A percentile compares a stretch with the other conserved stretches of the same genome.
These are phyloP conservation scores for Phlogophora meticulosa DNA, from an alignment of 2,888 invertebrate genomes.

Conservation along the genomic window DNA sequence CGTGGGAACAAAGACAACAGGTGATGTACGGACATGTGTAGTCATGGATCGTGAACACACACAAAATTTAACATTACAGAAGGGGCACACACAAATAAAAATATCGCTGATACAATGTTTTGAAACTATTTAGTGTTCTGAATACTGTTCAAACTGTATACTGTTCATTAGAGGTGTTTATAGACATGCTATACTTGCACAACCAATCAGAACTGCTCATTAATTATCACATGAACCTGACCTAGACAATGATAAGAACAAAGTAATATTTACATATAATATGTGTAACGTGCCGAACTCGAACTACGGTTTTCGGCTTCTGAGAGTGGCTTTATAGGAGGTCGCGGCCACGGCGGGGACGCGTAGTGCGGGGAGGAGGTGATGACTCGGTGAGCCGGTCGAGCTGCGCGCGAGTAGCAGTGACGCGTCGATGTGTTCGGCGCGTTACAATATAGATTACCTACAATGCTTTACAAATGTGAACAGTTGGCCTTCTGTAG, in stretches of 20 bases:
- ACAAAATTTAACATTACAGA: slow-evolving; percentile 21
- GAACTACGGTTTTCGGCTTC: too few species aligned
- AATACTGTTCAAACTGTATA: too few species aligned
- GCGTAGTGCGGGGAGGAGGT: too few species aligned
- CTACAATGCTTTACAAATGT: too few species aligned
- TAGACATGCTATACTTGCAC: background rate
- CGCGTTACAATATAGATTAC: too few species aligned
- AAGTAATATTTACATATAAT: background rate
- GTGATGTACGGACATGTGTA: slow-evolving; percentile 85
- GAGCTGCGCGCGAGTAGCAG: too few species aligned
- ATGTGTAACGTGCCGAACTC: too few species aligned
- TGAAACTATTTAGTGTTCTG: background rate
- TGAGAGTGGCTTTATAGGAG: too few species aligned
- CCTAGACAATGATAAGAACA: slow-evolving; percentile 8
- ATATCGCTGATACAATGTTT: background rate
- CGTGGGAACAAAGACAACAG: slow-evolving; percentile 87
- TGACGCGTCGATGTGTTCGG: too few species aligned
- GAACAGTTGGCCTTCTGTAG: slow-evolving; percentile 28
- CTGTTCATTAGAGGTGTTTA: background rate
- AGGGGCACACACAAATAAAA: slow-evolving; percentile 26
- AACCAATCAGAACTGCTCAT: background rate
- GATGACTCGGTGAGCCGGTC: too few species aligned
- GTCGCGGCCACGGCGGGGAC: too few species aligned
- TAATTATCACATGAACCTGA: slow-evolving; percentile 13
- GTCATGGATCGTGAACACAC: slow-evolving; percentile 79